Percentiles rank a stretch among this genome's conserved stretches.
phyloP scores from a whole-genome alignment of 2,113 vertebrate genomes.

The Podarcis raffonei region DNA sequence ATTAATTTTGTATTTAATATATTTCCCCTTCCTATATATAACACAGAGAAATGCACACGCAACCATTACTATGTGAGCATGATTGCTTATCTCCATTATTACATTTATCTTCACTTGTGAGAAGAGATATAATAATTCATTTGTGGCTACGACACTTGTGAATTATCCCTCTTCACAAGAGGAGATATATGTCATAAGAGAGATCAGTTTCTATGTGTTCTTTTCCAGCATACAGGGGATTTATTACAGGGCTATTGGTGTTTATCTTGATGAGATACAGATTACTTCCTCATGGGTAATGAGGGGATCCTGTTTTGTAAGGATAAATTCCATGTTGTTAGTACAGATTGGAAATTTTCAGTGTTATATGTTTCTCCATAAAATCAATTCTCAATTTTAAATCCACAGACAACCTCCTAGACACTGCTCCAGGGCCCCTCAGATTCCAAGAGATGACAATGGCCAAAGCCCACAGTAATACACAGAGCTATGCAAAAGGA shows the following conservation, averaged over 20 bases:
- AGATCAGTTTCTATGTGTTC: conserved; percentile 64
- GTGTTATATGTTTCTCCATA: conserved; percentile 37
- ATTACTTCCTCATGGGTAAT: conserved; percentile 55
- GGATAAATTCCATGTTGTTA: conserved; percentile 48
- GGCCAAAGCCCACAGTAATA: not conserved
- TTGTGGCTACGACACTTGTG: conserved; percentile 62
- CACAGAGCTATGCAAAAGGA: not conserved
- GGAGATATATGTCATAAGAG: conserved; percentile 71
- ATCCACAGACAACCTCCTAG: not conserved
- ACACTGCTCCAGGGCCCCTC: not conserved
- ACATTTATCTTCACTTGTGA: conserved; percentile 66
- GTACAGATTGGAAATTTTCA: conserved; percentile 34
- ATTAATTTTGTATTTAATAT: conserved; percentile 45
- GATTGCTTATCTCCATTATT: conserved; percentile 58
- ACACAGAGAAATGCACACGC: conserved; percentile 5
- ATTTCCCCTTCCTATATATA: conserved; percentile 40
- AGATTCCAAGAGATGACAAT: not conserved
- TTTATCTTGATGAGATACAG: conserved; percentile 61
- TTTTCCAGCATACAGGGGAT: conserved; percentile 52
- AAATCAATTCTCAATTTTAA: conserved; percentile 53
- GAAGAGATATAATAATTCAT: conserved; percentile 65
- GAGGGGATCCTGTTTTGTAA: conserved; percentile 47
- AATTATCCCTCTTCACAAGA: conserved; percentile 63
- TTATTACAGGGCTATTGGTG: conserved; percentile 61
- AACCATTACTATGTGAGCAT: conserved; percentile 35